Base-by-base conservation (phyloP, 2,888 invertebrate genomes). In the Chrysolina haemoptera region DNA sequence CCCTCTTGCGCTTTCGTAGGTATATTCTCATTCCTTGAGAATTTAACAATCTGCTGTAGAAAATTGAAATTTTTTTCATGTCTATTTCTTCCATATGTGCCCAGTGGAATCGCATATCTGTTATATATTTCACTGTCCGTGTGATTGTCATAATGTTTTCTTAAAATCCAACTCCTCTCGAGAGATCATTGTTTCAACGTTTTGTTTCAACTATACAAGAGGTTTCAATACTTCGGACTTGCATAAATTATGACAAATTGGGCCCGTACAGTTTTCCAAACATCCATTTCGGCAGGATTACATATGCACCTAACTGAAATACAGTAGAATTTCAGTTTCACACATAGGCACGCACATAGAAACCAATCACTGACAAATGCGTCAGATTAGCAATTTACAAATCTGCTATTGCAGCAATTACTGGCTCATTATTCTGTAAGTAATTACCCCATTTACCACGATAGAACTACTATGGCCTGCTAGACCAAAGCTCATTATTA, bases 371-470 rank as follows among this genome's bases (percentile, higher is more conserved):
- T 85, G 86, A 87, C 85, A 86, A 87, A 87, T 86, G 87, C 86
- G 86, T 86, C 85, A 87, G 87, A 88, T 88, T 88, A 88, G 87
- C 87, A 88, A 88, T 87, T 88, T 88, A 87, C 88, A 87, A 88
- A 87, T 88, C 88, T 87, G 87, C 87, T 86, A 87, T 87, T 87
- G 86, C 87, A 86, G 87, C 88, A 88, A 88, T 88, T 87, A 87
- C 87, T 83, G 84, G 85, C 88, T 88, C 88, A 88, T 88, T 88
- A 88, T 88, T 87, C 84, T 82, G 85, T 85, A 87, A 87, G 87
- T 88, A 88, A 88, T 88, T 88, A 88, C 87, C 82, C 82, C 82
- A 85, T 86, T 85, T 83, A 82, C 78, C 71, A 50, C 71, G 75
- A 68, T 71, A 73, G 73, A 70, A 72, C 75, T 76, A 76, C 73